Base-by-base conservation (phyloP, 2,888 invertebrate genomes). In the Nineta flava region DNA sequence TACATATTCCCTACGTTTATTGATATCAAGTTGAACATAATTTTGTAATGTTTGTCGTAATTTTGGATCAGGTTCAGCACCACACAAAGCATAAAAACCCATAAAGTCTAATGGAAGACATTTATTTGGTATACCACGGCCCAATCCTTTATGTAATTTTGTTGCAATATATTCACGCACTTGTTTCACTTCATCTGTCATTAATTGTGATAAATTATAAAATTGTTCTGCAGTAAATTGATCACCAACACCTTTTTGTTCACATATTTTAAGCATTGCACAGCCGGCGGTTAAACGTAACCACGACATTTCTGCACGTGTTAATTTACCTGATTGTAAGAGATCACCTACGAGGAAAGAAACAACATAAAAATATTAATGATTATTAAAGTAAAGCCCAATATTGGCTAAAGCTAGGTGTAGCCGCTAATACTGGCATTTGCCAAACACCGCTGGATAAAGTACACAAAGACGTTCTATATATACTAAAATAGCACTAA, bases 211-310 rank as follows among this genome's bases (percentile, higher is more conserved):
- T 32, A 96, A 72, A 62, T 90, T 88, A 64, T 92, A 94, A 71
- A 92, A 96, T 71, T 96, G 95, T 59, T 93, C 92, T 1, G 88
- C 85, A 2, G 87, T 90, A 64, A 90, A 91, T 65, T 94, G 90
- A 66, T 95, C 94, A 1, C 93, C 91, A 49, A 93, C 96, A 46
- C 90, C 90, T 62, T 92, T 92, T 66, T 96, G 95, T 62, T 96
- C 94, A 68, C 93, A 94, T 46, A 97, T 87, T 71, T 95, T 96
- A 48, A 97, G 70, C 87, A 96, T 93, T 46, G 93, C 92, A 65
- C 88, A 88, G 50, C 94, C 96, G 6, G 96, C 95, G 12, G 90
- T 84, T 40, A 96, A 70, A 51, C 96, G 75, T 45, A 97, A 65
- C 79, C 94, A 91, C 2, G 95, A 88, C 82, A 91, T 91, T 69